Evolutionary conservation across 2,113 vertebrate species (phyloP).

Genomic region (Oriolus oriolus): DNA sequence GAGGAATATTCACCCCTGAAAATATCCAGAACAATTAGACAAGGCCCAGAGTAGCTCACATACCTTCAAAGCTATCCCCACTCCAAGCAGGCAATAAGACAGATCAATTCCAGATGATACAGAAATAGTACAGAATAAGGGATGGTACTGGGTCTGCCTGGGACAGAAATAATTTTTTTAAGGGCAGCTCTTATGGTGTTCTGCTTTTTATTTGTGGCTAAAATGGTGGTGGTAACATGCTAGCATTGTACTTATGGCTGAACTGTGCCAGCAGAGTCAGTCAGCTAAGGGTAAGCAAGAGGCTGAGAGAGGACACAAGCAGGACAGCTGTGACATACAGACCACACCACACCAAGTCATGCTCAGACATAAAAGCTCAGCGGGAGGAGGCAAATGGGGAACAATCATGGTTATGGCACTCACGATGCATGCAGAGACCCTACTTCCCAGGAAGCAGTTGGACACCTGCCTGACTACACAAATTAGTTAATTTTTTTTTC

Average conservation of each 20-base stretch:
- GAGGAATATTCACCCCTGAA: not conserved
- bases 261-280: not conserved
- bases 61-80: not conserved
- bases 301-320: not conserved
- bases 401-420: fast-evolving
- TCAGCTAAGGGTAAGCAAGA: not conserved
- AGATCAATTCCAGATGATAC: not conserved
- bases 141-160: not conserved
- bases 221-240: not conserved
- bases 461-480: not conserved
- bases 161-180: not conserved
- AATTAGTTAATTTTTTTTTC: not conserved
- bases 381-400: not conserved
- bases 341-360: not conserved
- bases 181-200: not conserved
- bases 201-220: not conserved
- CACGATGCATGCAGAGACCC: fast-evolving
- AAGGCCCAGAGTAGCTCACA: not conserved
- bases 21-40: not conserved
- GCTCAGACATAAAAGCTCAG: not conserved
- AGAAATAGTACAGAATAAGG: not conserved
- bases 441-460: not conserved
- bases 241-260: not conserved
- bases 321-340: not conserved
- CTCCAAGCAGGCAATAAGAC: not conserved